Evolutionary conservation across 2,888 invertebrate species (phyloP), one percentile per base, ranked within the genome.

Genomic region (Cataglyphis altisquamis): DNA sequence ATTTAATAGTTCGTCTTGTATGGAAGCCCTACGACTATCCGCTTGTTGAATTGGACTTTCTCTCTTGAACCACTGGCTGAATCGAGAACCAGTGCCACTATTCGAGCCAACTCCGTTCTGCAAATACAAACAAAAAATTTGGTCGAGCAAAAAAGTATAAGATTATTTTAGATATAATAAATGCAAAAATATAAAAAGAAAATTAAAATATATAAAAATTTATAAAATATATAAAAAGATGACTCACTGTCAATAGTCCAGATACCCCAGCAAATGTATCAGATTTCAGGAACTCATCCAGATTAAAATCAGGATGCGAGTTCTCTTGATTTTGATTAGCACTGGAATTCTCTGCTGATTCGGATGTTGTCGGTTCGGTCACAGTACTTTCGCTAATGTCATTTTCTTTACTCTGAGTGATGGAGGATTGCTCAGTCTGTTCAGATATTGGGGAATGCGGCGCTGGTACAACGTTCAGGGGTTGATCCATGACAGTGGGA

Each of bases 221-320:
- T 21, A 41, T 9, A 41, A 25, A 48, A 18, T 15, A 5, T 45
- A 39, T 67, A 60, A 36, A 73, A 36, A 82, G n/a, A 68, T 4
- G 12, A 60, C 95, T 95, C 94, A 97, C 97, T 89, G 97, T 96
- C 39, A 97, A 95, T 72, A 97, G 95, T 73, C 97, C 97, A 64
- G 97, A 97, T 86, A 97, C 96, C 75, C 97, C 97, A 32, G 97
- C 97, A 91, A 98, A 96, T 84, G 96, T 95, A 92, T 98, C 98
- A 91, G 97, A 96, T 92, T 98, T 97, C 88, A 98, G 96, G 93
- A 98, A 97, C 89, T 97, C 98, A 92, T 98, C 98, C 87, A 98
- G 96, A 95, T 98, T 98, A 94, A 98, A 98, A 91, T 97, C 96
- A 15, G 92, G 87, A 67, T 90, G 91, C 36, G 86, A 48, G 9